Percentiles rank a stretch among this genome's conserved stretches.
These are phyloP conservation scores for Cyanoliseus patagonus DNA, from an alignment of 2,113 vertebrate species.

Conservation along the genomic window DNA sequence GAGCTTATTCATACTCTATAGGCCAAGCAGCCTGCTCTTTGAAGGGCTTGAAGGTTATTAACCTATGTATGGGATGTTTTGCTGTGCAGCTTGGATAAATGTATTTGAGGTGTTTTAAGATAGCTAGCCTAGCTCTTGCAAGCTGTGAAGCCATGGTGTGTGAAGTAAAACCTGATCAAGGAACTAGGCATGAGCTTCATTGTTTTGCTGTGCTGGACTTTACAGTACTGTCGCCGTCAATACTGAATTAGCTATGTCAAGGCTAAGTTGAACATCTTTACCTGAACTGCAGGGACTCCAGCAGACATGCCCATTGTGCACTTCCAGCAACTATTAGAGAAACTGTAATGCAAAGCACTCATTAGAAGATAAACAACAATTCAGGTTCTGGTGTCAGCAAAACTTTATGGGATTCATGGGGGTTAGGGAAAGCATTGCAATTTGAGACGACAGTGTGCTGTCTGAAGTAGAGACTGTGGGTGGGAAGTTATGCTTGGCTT, in stretches of 20 bases:
- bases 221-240: background rate
- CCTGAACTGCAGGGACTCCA: background rate
- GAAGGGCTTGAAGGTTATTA: background rate
- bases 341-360: background rate
- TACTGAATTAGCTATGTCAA: background rate
- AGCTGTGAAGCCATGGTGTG: background rate
- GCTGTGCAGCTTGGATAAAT: background rate
- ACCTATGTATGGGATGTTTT: background rate
- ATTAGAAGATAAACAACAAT: background rate
- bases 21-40: background rate
- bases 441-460: background rate
- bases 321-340: background rate
- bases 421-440: background rate
- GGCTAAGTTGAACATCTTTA: background rate
- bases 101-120: background rate
- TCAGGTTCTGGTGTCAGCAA: background rate
- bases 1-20: background rate
- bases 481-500: background rate
- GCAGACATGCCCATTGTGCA: background rate
- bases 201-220: background rate
- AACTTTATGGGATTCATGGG: background rate
- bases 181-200: background rate
- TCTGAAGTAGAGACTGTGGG: background rate
- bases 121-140: background rate
- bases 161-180: background rate